Base-by-base conservation (phyloP, 2,888 invertebrate species). In the Nymphalis c-album region DNA sequence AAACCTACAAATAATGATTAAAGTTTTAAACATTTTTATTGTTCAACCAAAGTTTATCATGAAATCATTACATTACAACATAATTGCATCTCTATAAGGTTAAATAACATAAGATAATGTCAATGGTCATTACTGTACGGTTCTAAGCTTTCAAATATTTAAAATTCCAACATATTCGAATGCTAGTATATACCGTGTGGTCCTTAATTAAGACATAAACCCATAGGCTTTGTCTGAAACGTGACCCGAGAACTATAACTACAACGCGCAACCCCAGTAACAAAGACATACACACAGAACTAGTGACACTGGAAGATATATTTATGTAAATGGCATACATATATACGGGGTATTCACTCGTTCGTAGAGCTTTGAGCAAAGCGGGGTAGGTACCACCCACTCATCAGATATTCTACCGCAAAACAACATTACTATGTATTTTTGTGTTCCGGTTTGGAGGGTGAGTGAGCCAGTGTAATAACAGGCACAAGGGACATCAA, bases 171-270 rank as follows among this genome's bases (percentile, higher is more conserved):
- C 62, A 69, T 63, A 64, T 10, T 65, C 35, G 18, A 69, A 55
- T 64, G 51, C 63, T 55, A 71, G 64, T 75, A 74, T 77, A 75
- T 73, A 73, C 70, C 74, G 77, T 79, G 80, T 81, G 78, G 79
- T 80, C 80, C 80, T 87, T 83, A 86, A 88, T 87, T 87, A 85
- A 88, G 87, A 86, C 87, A 86, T 88, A 86, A 85, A 84, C 77
- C 82, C 81, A 80, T 84, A 86, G 85, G 86, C 85, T 84, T 86
- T 85, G 87, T 85, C 80, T 81, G 76, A 83, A 87, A 85, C 88
- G 87, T 87, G 87, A 87, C 85, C 84, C 76, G 80, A 64, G 69
- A 78, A 77, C 78, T 80, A 83, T 84, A 82, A 85, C 85, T 81
- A 79, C 77, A 76, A 74, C 75, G 82, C 82, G 80, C 82, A 76